Conservation (phyloP, 2,888 invertebrate genomes). For the Phalangium opilio region DNA sequence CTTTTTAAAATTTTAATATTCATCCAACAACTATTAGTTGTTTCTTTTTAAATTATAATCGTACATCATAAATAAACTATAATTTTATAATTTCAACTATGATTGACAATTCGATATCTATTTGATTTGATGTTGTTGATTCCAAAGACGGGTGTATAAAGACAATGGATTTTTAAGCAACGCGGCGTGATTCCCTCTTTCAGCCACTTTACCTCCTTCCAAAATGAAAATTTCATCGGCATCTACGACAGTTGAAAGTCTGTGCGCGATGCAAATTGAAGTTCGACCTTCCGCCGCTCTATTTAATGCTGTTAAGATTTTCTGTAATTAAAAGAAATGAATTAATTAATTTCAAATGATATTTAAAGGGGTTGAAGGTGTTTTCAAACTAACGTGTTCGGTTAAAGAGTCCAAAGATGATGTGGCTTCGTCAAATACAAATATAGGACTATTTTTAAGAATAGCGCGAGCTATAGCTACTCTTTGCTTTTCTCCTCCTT, state of each 20-base stretch:
- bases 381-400: constrained; percentile 61
- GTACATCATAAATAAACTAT: no score
- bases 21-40: no score
- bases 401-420: constrained; percentile 94
- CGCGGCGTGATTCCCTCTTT: constrained; percentile 58
- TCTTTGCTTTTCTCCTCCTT: constrained; percentile 96
- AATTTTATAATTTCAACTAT: no score
- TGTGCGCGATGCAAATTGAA: constrained; percentile 93
- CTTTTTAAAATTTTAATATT: no score
- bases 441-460: constrained; percentile 78
- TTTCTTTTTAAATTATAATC: no score
- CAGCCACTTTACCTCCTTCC: constrained; percentile 56
- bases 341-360: constrained; percentile 3
- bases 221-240: constrained; percentile 90
- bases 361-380: not conserved
- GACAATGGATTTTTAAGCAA: constrained; percentile 50
- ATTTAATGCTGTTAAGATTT: constrained; percentile 70
- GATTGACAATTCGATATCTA: constrained; percentile 51
- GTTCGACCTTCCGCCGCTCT: constrained; percentile 75
- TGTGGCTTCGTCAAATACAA: constrained; percentile 96
- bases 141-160: constrained; percentile 69
- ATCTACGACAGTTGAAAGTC: constrained; percentile 90
- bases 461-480: constrained; percentile 96
- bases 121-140: constrained; percentile 45
- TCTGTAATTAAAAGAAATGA: constrained; percentile 40